Percentiles rank a stretch among this genome's conserved stretches.
Evolutionary conservation across 2,888 invertebrate genomes (phyloP).

Genomic region (Conops quadrifasciatus): DNA sequence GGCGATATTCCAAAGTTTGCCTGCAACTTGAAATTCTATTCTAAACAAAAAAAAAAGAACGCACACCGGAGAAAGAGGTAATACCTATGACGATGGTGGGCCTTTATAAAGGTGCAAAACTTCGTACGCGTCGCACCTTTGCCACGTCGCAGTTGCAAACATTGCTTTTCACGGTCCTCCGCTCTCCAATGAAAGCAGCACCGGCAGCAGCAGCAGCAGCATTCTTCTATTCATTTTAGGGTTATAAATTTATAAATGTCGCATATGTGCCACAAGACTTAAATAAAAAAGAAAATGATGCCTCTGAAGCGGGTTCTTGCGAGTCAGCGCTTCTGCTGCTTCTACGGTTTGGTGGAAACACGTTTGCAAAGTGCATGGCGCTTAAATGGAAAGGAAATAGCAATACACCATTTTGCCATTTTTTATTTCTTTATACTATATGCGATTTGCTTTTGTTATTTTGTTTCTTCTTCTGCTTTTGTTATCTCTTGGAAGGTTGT

Average conservation of each 20-base stretch:
- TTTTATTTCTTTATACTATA: slow-evolving; percentile 24
- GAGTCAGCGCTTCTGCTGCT: slow-evolving; percentile 9
- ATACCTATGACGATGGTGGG: neutral
- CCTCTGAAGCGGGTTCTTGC: neutral
- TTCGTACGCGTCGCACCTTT: neutral
- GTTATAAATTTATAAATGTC: slow-evolving; percentile 49
- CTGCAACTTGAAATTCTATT: neutral
- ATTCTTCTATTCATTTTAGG: slow-evolving; percentile 27
- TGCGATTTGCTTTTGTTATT: slow-evolving; percentile 1
- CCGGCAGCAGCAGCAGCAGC: no score
- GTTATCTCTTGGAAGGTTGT: slow-evolving; percentile 2
- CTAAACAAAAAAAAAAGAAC: slow-evolving; percentile 8
- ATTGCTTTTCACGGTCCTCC: neutral
- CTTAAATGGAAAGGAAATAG: slow-evolving; percentile 30
- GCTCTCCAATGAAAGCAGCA: no score
- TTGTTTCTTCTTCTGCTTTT: neutral
- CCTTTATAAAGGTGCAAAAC: neutral
- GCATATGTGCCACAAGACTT: slow-evolving; percentile 45
- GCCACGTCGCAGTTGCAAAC: slow-evolving; percentile 3
- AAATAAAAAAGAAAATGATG: slow-evolving; percentile 21
- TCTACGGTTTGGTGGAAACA: slow-evolving; percentile 17
- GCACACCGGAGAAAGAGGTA: neutral
- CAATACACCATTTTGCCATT: slow-evolving; percentile 26
- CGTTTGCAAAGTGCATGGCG: slow-evolving; percentile 25
- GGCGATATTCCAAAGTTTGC: slow-evolving; percentile 23